phyloP scores from a whole-genome alignment of 2,888 invertebrate species.

The Catocala nupta region DNA sequence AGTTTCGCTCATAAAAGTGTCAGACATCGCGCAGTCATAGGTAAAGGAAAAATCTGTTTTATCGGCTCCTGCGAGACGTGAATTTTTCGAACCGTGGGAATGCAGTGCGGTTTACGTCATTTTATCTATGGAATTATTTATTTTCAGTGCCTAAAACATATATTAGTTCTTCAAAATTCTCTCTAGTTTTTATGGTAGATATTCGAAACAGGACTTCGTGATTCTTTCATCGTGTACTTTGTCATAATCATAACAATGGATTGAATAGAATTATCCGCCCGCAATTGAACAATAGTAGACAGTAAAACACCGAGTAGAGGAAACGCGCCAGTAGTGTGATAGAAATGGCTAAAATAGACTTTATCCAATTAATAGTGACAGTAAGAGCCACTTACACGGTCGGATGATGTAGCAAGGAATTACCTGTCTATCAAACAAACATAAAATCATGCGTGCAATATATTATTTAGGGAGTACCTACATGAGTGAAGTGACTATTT shows the following conservation, averaged over 20 bases:
- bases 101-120: slow-evolving; percentile 45
- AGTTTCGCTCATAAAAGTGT: slow-evolving; percentile 43
- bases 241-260: not conserved
- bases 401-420: not conserved
- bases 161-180: not conserved
- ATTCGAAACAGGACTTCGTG: not conserved
- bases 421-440: slow-evolving; percentile 1
- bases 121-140: slow-evolving; percentile 39
- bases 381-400: not conserved
- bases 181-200: not conserved
- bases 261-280: not conserved
- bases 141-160: slow-evolving; percentile 12
- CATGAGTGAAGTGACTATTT: not conserved
- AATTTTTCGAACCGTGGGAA: slow-evolving; percentile 29
- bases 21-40: slow-evolving; percentile 45
- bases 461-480: not conserved
- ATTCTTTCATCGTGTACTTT: too few species aligned
- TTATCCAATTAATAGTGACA: too few species aligned
- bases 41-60: slow-evolving; percentile 49
- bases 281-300: too few species aligned
- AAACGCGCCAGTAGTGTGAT: too few species aligned
- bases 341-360: too few species aligned
- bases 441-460: not conserved
- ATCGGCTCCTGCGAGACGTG: slow-evolving; percentile 38
- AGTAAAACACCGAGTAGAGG: too few species aligned